A percentile compares a stretch with the other conserved stretches of the same genome.
phyloP scores from a whole-genome alignment of 2,797 vertebrate species.

The Eospalax fontanierii region DNA sequence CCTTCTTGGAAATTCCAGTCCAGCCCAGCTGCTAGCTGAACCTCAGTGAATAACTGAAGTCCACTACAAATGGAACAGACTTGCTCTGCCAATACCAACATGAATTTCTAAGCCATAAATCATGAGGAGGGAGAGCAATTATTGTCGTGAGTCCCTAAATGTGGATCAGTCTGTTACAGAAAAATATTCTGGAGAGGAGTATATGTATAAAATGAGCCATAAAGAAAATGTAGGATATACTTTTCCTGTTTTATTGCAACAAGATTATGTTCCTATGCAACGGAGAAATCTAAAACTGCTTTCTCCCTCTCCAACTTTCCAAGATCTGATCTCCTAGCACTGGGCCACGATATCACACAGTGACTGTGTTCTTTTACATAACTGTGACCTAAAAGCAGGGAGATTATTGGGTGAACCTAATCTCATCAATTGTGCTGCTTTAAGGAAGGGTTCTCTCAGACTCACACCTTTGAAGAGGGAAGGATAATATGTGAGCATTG shows the following conservation, averaged over 20 bases:
- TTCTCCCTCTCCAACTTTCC: not conserved
- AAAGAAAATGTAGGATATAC: not conserved
- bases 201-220: too few species aligned
- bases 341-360: not conserved
- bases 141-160: not conserved
- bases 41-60: not conserved
- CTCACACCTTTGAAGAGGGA: not conserved
- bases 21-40: not conserved
- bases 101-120: not conserved
- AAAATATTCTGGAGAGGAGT: not conserved
- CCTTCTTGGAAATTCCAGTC: not conserved
- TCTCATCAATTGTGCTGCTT: not conserved
- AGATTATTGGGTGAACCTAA: not conserved
- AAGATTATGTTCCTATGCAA: not conserved
- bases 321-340: not conserved
- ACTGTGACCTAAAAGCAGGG: not conserved
- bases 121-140: not conserved
- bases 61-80: not conserved
- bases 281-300: not conserved
- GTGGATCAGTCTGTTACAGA: not conserved
- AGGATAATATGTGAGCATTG: accelerated
- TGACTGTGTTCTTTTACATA: not conserved
- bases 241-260: not conserved
- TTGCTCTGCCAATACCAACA: not conserved
- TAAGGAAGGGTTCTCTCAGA: not conserved